Evolutionary conservation across 2,888 invertebrate genomes (phyloP).

Genomic region (Thalpophila matura): DNA sequence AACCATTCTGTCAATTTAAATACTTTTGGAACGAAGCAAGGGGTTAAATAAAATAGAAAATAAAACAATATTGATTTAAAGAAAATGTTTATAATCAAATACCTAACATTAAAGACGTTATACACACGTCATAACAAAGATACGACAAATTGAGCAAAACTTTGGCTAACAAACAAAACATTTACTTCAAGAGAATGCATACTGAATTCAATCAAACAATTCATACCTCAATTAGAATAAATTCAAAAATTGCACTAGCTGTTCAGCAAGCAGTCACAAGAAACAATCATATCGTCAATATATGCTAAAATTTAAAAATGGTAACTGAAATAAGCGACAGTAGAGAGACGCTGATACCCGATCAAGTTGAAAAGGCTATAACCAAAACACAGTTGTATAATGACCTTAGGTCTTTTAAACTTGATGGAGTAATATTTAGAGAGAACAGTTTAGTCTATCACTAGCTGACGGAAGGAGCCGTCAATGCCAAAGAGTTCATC

Average conservation of each 20-base stretch:
- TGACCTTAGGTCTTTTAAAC: constrained; percentile 46
- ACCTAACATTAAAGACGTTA: constrained; percentile 71
- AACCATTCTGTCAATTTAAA: background rate
- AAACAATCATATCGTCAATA: constrained; percentile 52
- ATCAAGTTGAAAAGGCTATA: constrained; percentile 59
- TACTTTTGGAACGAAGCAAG: background rate
- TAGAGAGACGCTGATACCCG: constrained; percentile 63
- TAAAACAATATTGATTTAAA: constrained; percentile 26
- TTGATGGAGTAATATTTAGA: constrained; percentile 40
- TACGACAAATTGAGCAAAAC: constrained; percentile 78
- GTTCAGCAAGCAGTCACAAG: constrained; percentile 38
- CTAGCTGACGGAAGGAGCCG: constrained; percentile 96
- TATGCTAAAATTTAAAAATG: constrained; percentile 67
- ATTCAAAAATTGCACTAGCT: constrained; percentile 17
- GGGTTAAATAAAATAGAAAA: background rate
- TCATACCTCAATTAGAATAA: constrained; percentile 25
- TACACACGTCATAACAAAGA: constrained; percentile 68
- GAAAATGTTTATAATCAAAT: constrained; percentile 74
- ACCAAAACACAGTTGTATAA: background rate
- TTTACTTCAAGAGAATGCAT: constrained; percentile 45
- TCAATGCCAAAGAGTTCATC: constrained; percentile 97
- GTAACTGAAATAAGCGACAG: constrained; percentile 80
- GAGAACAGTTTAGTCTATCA: constrained; percentile 92
- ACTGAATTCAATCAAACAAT: constrained; percentile 52
- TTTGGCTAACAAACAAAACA: constrained; percentile 80